Base-by-base conservation (phyloP, 30 jellyfish, hydroid and myxozoan species). In the Aurelia sp. region DNA sequence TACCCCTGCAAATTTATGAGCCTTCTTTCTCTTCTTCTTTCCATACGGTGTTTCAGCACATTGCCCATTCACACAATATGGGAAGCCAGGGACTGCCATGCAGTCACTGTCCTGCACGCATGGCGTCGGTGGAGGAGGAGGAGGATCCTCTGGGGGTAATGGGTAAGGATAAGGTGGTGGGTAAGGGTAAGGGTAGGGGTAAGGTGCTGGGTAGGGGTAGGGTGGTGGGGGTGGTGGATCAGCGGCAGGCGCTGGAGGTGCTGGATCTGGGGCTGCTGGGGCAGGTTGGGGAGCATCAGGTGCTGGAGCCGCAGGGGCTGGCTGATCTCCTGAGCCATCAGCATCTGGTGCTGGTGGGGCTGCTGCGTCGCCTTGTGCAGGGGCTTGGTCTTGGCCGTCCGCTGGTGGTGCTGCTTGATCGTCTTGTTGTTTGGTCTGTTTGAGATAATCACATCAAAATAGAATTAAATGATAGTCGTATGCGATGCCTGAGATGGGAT, bases 21-120 rank as follows among this genome's bases (percentile, higher is more conserved):
- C 85, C 85, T 77, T 77, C 88, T 61, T 60, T 60, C 55, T 12
- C 55, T 44, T 44, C 55, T 55, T 77, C 78, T 58, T 81, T 41
- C 84, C 84, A 6, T 22, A 15, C 17, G 84, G 84, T 16, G 91
- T 81, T 35, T 82, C 91, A 30, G 91, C 84, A 33, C 91, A 81
- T 31, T 7, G 13, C 18, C 91, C 91, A 59, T 16, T 21, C 50
- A 81, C 84, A 70, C 91, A 81, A 40, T 66, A 81, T 18, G 83
- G 83, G 40, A 67, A 8, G 12, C 80, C 90, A 13, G 71, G 72
- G 8, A 24, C 65, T 35, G 38, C 77, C 3, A 22, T 65, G 69
- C 91, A 81, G 58, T 81, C 91, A 24, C 51, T 48, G 22, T 81
- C 47, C 13, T 74, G 50, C 13, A 51, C 72, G 68, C 91, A 81